Percentiles rank a stretch among this genome's conserved stretches.
phyloP scores from a whole-genome alignment of 2,888 invertebrate genomes.

The Ophioninae sp. region DNA sequence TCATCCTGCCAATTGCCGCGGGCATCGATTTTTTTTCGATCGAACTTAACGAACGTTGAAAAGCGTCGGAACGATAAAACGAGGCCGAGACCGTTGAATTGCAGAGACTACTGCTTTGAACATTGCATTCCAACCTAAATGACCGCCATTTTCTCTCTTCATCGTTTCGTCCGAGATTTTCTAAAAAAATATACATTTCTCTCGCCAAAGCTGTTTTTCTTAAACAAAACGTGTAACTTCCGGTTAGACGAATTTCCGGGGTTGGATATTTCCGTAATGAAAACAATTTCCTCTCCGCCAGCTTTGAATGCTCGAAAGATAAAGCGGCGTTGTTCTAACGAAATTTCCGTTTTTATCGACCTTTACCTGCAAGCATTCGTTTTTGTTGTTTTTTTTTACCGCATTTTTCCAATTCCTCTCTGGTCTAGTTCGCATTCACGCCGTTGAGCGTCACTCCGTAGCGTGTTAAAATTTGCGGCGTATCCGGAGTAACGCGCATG shows the following conservation, averaged over 20 bases:
- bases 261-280: not conserved
- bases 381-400: not conserved
- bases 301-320: not conserved
- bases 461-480: not conserved
- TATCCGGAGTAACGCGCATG: constrained; percentile 19
- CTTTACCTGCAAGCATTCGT: not conserved
- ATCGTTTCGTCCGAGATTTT: not conserved
- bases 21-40: not conserved
- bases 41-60: not conserved
- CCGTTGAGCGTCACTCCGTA: not conserved
- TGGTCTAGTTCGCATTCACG: constrained; percentile 5
- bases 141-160: not conserved
- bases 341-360: not conserved
- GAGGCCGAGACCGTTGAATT: not conserved
- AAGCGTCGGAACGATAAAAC: not conserved
- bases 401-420: not conserved
- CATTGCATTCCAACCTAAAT: not conserved
- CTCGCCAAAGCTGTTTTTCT: not conserved
- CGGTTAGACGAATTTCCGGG: not conserved
- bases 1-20: not conserved
- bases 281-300: not conserved
- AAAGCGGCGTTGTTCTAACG: not conserved
- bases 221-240: not conserved
- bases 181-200: not conserved
- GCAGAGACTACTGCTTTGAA: not conserved